phyloP scores from a whole-genome alignment of 2,888 invertebrate species.

The Tipula lateralis region DNA sequence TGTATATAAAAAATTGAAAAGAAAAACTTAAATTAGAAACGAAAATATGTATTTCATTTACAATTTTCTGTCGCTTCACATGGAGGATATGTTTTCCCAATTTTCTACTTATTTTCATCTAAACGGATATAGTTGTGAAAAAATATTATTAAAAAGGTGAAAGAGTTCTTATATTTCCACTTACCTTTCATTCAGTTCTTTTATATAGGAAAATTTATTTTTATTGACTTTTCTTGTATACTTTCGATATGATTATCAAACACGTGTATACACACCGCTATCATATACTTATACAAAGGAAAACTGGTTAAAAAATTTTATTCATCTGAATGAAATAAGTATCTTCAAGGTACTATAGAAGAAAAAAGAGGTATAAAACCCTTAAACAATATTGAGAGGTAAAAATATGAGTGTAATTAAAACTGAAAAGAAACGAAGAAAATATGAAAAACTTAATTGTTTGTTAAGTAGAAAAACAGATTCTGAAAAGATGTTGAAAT shows the following conservation, averaged over 20 bases:
- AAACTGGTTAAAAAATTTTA: not conserved
- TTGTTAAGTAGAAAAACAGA: not conserved
- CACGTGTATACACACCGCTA: not conserved
- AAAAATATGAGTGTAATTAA: not conserved
- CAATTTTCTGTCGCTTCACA: not conserved
- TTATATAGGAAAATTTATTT: not conserved
- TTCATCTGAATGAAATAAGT: not conserved
- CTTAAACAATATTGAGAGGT: not conserved
- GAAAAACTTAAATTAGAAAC: not conserved
- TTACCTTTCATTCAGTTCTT: not conserved
- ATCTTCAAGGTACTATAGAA: not conserved
- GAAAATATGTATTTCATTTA: not conserved
- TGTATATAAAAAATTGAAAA: not conserved
- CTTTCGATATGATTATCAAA: not conserved
- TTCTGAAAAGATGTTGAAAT: not conserved
- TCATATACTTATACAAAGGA: not conserved
- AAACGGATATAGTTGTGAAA: not conserved
- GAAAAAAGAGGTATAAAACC: not conserved
- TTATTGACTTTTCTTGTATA: not conserved
- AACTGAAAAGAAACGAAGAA: not conserved
- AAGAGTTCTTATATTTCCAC: not conserved
- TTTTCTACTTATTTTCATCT: not conserved
- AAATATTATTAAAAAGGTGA: not conserved
- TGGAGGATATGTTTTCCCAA: not conserved
- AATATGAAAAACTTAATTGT: slow-evolving; percentile 11